phyloP scores from a whole-genome alignment of 2,797 vertebrate genomes.

The Tapirus indicus region DNA sequence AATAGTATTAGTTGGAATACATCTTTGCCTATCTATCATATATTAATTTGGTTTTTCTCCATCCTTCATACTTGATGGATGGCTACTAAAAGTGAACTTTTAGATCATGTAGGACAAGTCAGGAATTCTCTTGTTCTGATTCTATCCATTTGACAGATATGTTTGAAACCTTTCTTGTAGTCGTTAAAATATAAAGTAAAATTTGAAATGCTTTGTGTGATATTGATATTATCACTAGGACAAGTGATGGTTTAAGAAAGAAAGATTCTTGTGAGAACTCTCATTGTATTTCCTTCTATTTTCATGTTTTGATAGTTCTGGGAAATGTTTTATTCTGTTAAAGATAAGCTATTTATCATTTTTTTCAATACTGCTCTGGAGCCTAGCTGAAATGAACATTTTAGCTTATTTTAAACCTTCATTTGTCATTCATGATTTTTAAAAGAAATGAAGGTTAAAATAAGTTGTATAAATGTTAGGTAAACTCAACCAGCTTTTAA shows the following conservation, averaged over 20 bases:
- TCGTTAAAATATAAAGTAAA: slow-evolving; percentile 82
- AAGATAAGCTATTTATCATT: slow-evolving; percentile 47
- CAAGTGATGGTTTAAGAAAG: slow-evolving; percentile 47
- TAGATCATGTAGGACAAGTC: slow-evolving; percentile 72
- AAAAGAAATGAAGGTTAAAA: background rate
- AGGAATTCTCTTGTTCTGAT: slow-evolving; percentile 76
- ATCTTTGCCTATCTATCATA: background rate
- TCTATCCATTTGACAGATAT: slow-evolving; percentile 81
- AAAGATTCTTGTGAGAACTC: slow-evolving; percentile 78
- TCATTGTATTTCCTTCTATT: slow-evolving; percentile 68
- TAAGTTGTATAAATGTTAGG: background rate
- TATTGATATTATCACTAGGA: background rate
- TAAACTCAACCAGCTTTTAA: background rate
- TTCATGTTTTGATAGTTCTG: slow-evolving; percentile 75
- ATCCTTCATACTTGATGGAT: slow-evolving; percentile 35
- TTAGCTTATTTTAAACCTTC: slow-evolving; percentile 2
- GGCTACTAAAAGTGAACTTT: slow-evolving; percentile 73
- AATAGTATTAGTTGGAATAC: slow-evolving; percentile 51
- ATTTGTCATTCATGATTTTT: background rate
- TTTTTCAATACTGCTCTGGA: background rate
- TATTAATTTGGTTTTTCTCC: slow-evolving; percentile 37
- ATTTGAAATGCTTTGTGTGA: slow-evolving; percentile 76
- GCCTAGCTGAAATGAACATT: background rate
- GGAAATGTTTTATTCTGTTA: slow-evolving; percentile 71
- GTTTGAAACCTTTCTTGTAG: slow-evolving; percentile 81